Evolutionary conservation across 2,888 invertebrate genomes (phyloP), one percentile per base, ranked within the genome.

Genomic region (Diloba caeruleocephala): DNA sequence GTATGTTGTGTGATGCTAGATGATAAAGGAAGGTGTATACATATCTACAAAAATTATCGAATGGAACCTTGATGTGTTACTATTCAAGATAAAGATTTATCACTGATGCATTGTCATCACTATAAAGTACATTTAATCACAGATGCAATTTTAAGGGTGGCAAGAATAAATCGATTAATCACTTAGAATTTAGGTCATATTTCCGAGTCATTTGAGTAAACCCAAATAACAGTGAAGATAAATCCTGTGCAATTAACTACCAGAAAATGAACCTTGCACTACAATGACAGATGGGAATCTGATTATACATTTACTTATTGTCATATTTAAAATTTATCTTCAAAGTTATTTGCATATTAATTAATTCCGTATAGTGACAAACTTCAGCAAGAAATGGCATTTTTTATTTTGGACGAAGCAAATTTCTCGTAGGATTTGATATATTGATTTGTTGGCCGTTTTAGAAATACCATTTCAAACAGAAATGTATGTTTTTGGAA

Each of bases 71-170:
- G 36, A 65, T 42, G 38, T 32, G 55, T 54, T 64, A 29, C 38
- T 72, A 59, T 62, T 56, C 53, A 62, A 66, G 51, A 59, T 70
- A 58, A 54, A 48, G 2, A 56, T 53, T 51, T 52, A 54, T 58
- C 45, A 58, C 21, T 75, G 84, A 82, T 80, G 82, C 79, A 75
- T 76, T 67, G 73, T 74, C 73, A 66, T 71, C 54, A 66, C 62
- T 75, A 50, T 74, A 76, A 78, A 76, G 76, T 81, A 81, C 79
- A 69, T 73, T 78, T 76, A 85, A 91, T 91, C 90, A 91, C 90
- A 90, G 89, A 84, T 84, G 82, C 80, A 85, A 81, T 76, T 76
- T 76, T 73, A 71, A 73, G 51, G 66, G 76, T 80, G 90, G 90
- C 90, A 90, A 90, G 87, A 84, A 74, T 51, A 53, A 46, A 43